Base-by-base conservation (phyloP, 2,888 invertebrate genomes). In the Drosophila imparisetae region DNA sequence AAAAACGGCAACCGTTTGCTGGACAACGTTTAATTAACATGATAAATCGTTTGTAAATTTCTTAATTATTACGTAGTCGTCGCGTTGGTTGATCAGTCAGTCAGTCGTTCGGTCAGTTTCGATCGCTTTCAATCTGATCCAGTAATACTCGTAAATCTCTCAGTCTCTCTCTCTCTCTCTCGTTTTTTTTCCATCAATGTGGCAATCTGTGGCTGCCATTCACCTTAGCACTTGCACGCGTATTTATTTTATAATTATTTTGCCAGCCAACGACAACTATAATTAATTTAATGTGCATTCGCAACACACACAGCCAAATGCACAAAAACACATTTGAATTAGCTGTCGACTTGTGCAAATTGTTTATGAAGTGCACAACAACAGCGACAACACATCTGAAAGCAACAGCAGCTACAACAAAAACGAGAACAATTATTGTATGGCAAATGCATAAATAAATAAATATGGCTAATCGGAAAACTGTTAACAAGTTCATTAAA, bases 1-100 rank as follows among this genome's bases (percentile, higher is more conserved):
- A 45, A 45, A 38, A 61, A 60, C 64, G 62, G 61, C 65, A 76
- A 66, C 65, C 50, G 63, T 62, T 67, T 60, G 72, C 75, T 69
- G 77, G 70, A 75, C 81, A 88, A 73, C 84, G 75, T 85, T 88
- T 89, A 88, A 88, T 88, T 89, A 88, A 89, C 76, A 75, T 89
- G 88, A 88, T 88, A 88, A 89, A 88, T 88, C 72, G 88, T 83
- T 90, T 90, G 88, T 81, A 85, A 90, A 88, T 90, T 90, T 87
- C 89, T 88, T 86, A 90, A 90, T 86, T 88, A 86, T 83, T 81
- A 87, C 86, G 90, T 82, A 75, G 82, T 63, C 80, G 83, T 49
- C 74, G 69, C 75, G 85, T 21, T 45, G 45, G 45, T 24, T 84
- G 77, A 77, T 50, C 81, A 48, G n/a, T 66, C 34, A 27, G 34